Evolutionary conservation across 1,140 invertebrate genomes (phyloP).

Genomic region (Myzus persicae): DNA sequence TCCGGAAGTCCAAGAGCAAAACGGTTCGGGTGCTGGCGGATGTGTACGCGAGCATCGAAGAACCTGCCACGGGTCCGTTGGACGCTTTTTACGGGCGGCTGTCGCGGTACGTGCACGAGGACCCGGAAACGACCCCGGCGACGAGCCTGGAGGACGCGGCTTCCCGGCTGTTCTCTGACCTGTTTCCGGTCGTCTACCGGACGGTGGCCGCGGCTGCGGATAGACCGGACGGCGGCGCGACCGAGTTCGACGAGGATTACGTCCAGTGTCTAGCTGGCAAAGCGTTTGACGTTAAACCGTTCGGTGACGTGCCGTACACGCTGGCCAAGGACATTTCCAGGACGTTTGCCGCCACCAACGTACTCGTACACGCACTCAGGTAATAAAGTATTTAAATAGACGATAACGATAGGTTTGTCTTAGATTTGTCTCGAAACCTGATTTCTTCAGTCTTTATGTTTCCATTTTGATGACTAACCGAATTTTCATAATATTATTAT

Average conservation of each 20-base stretch:
- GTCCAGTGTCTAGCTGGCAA: conserved; percentile 77
- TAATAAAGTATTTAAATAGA: conserved; percentile 57
- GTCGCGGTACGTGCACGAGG: conserved; percentile 69
- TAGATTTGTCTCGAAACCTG: background rate
- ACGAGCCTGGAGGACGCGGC: conserved; percentile 61
- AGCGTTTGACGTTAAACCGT: conserved; percentile 79
- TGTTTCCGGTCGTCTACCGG: conserved; percentile 86
- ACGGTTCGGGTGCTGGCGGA: conserved; percentile 78
- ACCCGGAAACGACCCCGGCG: conserved; percentile 33
- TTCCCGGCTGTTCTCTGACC: conserved; percentile 73
- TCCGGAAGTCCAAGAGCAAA: conserved; percentile 80
- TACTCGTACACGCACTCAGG: conserved; percentile 75
- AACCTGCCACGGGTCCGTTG: conserved; percentile 71
- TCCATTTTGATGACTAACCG: background rate
- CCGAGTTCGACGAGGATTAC: conserved; percentile 77
- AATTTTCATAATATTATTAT: background rate
- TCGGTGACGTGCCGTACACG: conserved; percentile 79
- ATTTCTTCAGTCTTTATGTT: background rate
- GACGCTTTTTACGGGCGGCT: conserved; percentile 75
- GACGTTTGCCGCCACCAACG: conserved; percentile 78
- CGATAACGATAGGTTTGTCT: background rate
- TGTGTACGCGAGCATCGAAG: conserved; percentile 76
- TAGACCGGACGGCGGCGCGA: conserved; percentile 61
- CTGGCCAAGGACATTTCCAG: conserved; percentile 74
- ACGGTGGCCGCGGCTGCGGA: conserved; percentile 68